Conservation (phyloP, 2,888 invertebrate genomes). For the Microctonus hyperodae region DNA sequence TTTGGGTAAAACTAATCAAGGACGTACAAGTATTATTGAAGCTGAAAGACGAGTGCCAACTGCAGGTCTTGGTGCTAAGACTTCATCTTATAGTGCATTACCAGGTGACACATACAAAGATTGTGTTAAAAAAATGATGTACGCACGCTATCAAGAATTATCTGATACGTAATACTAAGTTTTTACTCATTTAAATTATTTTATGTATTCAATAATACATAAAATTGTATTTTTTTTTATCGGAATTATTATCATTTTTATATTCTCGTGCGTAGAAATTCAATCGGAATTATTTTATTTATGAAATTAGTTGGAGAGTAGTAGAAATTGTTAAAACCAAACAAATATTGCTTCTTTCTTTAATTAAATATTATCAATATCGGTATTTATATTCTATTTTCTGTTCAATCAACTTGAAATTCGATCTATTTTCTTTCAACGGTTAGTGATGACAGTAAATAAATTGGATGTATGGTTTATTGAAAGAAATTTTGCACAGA, state of each 20-base stretch:
- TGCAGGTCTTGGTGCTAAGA: slow-evolving; percentile 87
- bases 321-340: neutral
- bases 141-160: slow-evolving; percentile 84
- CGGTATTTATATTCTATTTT: neutral
- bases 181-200: slow-evolving; percentile 4
- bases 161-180: slow-evolving; percentile 65
- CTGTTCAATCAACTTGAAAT: too few species aligned
- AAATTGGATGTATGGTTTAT: too few species aligned
- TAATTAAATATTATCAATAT: neutral
- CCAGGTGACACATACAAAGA: slow-evolving; percentile 89
- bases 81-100: slow-evolving; percentile 77
- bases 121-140: slow-evolving; percentile 89
- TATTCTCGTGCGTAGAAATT: neutral
- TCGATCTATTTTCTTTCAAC: too few species aligned
- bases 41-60: slow-evolving; percentile 69
- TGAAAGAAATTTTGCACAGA: too few species aligned
- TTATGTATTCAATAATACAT: slow-evolving; percentile 29
- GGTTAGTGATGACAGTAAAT: too few species aligned
- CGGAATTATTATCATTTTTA: neutral
- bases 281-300: neutral
- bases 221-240: slow-evolving; percentile 19
- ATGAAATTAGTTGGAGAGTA: neutral
- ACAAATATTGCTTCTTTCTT: neutral
- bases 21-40: slow-evolving; percentile 91
- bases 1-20: slow-evolving; percentile 91